Evolutionary conservation across 2,113 vertebrate species (phyloP).

Genomic region (Periophthalmodon schlosseri): DNA sequence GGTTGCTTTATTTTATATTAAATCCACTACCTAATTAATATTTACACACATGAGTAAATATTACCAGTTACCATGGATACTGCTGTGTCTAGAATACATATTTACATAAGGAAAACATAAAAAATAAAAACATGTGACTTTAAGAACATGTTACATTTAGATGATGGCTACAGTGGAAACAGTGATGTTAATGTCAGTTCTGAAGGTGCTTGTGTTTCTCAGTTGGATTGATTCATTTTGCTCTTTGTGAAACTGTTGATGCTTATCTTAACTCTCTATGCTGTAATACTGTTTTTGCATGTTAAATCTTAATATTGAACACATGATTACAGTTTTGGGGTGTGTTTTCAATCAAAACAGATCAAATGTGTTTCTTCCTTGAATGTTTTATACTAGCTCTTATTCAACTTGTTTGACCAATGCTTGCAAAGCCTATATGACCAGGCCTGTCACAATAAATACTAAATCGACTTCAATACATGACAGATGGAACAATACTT

Average conservation of each 20-base stretch:
- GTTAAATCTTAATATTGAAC: neutral
- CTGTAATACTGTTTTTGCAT: constrained; percentile 4
- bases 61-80: too few relatives aligned
- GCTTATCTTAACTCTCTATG: constrained; percentile 26
- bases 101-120: neutral
- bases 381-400: neutral
- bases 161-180: neutral
- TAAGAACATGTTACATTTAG: neutral
- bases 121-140: neutral
- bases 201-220: constrained; percentile 21
- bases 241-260: constrained; percentile 23
- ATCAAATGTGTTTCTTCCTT: constrained; percentile 1
- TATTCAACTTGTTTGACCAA: too few relatives aligned
- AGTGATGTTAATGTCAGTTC: neutral
- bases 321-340: neutral
- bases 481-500: too few relatives aligned
- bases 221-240: constrained; percentile 67
- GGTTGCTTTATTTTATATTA: too few relatives aligned
- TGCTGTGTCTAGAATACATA: too few relatives aligned
- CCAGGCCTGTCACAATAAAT: too few relatives aligned
- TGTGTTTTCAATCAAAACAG: neutral
- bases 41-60: too few relatives aligned
- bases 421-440: too few relatives aligned
- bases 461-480: too few relatives aligned
- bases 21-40: too few relatives aligned